Percentiles rank a stretch among this genome's conserved stretches.
Evolutionary conservation across 2,797 vertebrate genomes (phyloP).

Genomic region (Odontamblyopus lacepedii): DNA sequence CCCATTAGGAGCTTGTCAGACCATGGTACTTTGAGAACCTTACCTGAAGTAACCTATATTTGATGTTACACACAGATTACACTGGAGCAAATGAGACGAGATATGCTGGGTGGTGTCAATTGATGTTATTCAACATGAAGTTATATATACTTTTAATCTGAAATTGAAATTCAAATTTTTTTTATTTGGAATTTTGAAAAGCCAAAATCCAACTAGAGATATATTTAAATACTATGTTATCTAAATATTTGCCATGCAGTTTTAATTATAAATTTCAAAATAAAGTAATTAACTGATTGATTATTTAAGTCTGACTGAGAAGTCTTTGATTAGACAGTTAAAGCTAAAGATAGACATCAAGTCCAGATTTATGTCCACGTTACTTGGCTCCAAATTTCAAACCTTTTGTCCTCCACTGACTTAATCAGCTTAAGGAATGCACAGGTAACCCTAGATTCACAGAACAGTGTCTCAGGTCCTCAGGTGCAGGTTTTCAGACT

Average conservation of each 20-base stretch:
- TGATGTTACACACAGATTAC: not conserved
- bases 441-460: slow-evolving; percentile 44
- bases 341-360: slow-evolving; percentile 32
- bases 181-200: no score
- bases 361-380: slow-evolving; percentile 53
- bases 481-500: slow-evolving; percentile 17
- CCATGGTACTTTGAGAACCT: slow-evolving; percentile 6
- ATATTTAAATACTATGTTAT: not conserved
- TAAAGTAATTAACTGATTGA: slow-evolving; percentile 5
- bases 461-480: slow-evolving; percentile 14
- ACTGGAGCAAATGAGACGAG: not conserved
- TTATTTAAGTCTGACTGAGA: slow-evolving; percentile 15
- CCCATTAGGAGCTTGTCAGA: slow-evolving; percentile 19
- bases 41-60: not conserved
- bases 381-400: slow-evolving; percentile 56
- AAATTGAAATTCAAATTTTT: not conserved
- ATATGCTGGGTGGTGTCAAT: not conserved
- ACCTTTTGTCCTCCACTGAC: slow-evolving; percentile 32
- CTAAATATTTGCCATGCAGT: no score
- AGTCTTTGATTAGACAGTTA: slow-evolving; percentile 20
- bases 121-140: not conserved
- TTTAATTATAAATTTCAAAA: not conserved
- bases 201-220: not conserved
- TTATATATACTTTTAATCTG: not conserved
- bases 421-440: slow-evolving; percentile 71